These are phyloP conservation scores for Lagria hirta DNA, from an alignment of 2,888 invertebrate species.

Conservation along the genomic window DNA sequence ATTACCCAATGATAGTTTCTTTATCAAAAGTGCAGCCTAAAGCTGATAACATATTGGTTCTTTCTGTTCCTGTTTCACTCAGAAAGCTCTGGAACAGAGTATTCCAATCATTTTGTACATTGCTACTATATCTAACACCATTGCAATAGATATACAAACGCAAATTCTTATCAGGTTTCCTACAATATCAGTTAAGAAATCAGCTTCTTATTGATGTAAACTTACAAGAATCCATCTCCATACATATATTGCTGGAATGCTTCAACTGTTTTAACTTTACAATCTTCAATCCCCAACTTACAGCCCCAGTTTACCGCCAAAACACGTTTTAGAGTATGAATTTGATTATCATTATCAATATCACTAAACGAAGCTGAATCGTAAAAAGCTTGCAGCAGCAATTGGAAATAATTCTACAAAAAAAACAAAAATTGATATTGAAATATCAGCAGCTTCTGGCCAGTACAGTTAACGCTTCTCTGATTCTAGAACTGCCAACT, in stretches of 20 bases:
- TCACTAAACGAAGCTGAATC: constrained; percentile 29
- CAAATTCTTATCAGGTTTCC: constrained; percentile 65
- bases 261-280: constrained; percentile 56
- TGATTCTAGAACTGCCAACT: constrained; percentile 13
- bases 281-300: constrained; percentile 61
- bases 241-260: too few species aligned
- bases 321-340: constrained; percentile 62
- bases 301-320: constrained; percentile 67
- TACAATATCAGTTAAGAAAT: constrained; percentile 36
- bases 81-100: constrained; percentile 63
- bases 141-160: constrained; percentile 75
- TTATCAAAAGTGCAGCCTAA: constrained; percentile 67
- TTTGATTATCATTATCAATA: constrained; percentile 43
- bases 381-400: constrained; percentile 30
- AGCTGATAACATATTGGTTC: constrained; percentile 63
- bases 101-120: constrained; percentile 59
- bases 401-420: constrained; percentile 18
- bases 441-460: too few species aligned
- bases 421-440: constrained; percentile 2
- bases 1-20: constrained; percentile 59
- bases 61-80: constrained; percentile 65
- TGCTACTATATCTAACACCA: constrained; percentile 64
- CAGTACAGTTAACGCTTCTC: constrained; percentile 7
- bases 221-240: too few species aligned
- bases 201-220: too few species aligned